Evolutionary conservation across 1,140 invertebrate genomes (phyloP), one percentile per base, ranked within the genome.

Genomic region (Dryas iulia): DNA sequence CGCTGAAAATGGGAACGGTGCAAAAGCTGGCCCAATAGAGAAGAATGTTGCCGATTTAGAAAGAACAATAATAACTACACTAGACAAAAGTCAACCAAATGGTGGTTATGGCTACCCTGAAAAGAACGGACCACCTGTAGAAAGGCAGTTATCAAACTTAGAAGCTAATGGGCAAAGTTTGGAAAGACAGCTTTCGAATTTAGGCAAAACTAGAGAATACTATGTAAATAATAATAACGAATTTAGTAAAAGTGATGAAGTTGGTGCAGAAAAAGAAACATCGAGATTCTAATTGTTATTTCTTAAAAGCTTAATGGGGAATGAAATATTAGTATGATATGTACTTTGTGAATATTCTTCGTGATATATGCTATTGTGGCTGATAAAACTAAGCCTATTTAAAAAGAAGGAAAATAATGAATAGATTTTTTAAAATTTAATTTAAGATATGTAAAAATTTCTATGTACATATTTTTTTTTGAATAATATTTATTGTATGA

Each of bases 191-290:
- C 2, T 47, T 0, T 47, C 39, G 1, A 47, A 52, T 53, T 33
- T 69, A 24, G 59, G 58, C 12, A 61, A 69, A 57, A 57, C 31
- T 56, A 25, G 33, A 25, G 53, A 24, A 26, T 26, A 28, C 52
- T 0, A 7, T 26, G 3, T 24, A 6, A 56, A 61, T 0, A 54
- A 69, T 56, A 62, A 58, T 26, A n/a, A 33, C 5, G 14, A 33
- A 0, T 58, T 60, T 47, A 33, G 47, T 12, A 47, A 21, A 7
- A 3, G 23, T 30, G 59, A 62, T 61, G 24, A 39, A 14, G 0
- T 24, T 3, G 31, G 24, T 6, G 54, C 14, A 24, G 25, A 18
- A 1, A 60, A 56, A 24, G 31, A 61, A 35, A 54, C 8, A 10
- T 47, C 39, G 8, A 47, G 8, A 21, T 21, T 47, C 7, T 47